Evolutionary conservation across 2,113 vertebrate species (phyloP).

Genomic region (Fregetta grallaria): DNA sequence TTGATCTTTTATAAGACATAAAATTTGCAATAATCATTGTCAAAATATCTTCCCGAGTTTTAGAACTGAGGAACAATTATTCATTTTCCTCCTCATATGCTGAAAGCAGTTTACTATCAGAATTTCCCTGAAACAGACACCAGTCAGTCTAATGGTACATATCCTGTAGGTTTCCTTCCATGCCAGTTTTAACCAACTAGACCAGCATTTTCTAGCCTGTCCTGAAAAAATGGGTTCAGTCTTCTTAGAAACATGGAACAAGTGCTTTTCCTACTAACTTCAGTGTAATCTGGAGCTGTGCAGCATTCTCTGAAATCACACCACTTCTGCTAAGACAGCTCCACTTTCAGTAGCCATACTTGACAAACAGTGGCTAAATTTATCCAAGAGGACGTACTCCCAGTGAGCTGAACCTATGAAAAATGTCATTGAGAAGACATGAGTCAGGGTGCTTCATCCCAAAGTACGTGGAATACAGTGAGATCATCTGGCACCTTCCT

Average conservation of each 20-base stretch:
- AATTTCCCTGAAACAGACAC: background rate
- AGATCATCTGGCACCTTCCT: slow-evolving; percentile 5
- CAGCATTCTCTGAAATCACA: background rate
- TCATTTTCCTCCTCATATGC: background rate
- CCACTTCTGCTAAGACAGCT: background rate
- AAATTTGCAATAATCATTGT: background rate
- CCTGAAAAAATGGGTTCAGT: background rate
- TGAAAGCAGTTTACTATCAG: background rate
- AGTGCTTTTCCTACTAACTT: background rate
- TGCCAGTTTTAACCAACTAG: background rate
- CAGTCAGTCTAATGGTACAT: background rate
- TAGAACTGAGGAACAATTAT: background rate
- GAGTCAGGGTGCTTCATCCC: background rate
- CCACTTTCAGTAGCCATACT: background rate
- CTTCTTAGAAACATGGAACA: background rate
- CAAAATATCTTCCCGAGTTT: background rate
- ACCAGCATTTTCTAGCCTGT: background rate
- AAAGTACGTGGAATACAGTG: background rate
- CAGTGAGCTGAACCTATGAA: background rate
- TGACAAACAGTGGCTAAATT: background rate
- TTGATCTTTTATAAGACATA: background rate
- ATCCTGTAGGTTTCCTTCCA: background rate
- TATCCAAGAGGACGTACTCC: background rate
- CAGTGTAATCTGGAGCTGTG: background rate
- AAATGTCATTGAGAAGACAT: background rate